These are phyloP conservation scores for Resseliella maxima DNA, from an alignment of 2,888 invertebrate species.

Conservation along the genomic window DNA sequence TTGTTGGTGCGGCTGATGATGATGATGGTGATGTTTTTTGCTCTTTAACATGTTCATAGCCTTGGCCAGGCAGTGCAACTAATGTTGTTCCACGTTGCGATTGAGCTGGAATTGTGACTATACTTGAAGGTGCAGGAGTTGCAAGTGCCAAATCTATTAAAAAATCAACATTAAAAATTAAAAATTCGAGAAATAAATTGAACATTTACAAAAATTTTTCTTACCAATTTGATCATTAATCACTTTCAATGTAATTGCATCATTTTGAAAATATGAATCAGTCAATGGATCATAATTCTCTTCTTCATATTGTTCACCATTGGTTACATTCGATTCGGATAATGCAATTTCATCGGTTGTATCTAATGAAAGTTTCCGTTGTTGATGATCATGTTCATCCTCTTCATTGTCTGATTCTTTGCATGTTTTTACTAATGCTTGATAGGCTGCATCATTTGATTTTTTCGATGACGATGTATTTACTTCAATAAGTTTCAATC, in stretches of 20 bases:
- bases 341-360: conserved; percentile 44
- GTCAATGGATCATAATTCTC: conserved; percentile 33
- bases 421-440: conserved; percentile 21
- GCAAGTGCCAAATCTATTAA: conserved; percentile 10
- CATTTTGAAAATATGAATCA: conserved; percentile 46
- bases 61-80: background rate
- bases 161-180: background rate
- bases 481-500: background rate
- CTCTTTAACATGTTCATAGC: conserved; percentile 17
- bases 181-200: background rate
- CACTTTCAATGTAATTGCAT: conserved; percentile 47
- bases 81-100: background rate
- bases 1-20: background rate
- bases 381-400: background rate
- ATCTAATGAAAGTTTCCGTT: background rate
- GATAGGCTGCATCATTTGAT: conserved; percentile 45
- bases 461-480: background rate
- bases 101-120: conserved; percentile 21
- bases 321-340: background rate
- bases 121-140: conserved; percentile 40
- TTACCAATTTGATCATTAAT: conserved; percentile 54
- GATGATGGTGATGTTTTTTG: background rate
- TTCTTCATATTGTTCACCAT: conserved; percentile 19
- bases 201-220: background rate
- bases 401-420: conserved; percentile 51